Percentiles rank a stretch among this genome's conserved stretches.
Conservation (phyloP, 2,888 invertebrate species). For the Mystacides longicornis region DNA sequence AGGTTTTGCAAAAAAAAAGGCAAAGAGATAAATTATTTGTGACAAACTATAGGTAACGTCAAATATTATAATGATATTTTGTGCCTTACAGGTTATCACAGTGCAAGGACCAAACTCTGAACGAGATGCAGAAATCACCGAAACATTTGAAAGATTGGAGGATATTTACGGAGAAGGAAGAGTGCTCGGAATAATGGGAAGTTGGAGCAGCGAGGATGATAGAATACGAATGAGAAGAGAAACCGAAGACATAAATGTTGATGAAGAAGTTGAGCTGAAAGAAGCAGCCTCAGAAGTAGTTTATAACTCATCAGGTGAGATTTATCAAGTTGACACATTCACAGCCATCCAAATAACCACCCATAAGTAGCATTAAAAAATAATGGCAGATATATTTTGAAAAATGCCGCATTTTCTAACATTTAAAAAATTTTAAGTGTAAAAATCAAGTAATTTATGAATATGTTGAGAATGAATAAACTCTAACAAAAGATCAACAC, state of each 20-base stretch:
- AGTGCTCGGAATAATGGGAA: constrained; percentile 52
- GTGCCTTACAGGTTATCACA: constrained; percentile 42
- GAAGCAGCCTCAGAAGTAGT: constrained; percentile 21
- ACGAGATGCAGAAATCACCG: constrained; percentile 52
- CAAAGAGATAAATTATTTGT: too few species aligned
- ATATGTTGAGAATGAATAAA: too few species aligned
- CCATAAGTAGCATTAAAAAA: too few species aligned
- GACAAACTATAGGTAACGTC: neutral
- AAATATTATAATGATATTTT: neutral
- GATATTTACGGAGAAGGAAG: constrained; percentile 51
- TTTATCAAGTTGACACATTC: too few species aligned
- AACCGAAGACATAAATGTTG: constrained; percentile 20
- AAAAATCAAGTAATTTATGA: too few species aligned
- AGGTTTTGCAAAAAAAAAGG: too few species aligned
- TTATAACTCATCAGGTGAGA: constrained; percentile 20
- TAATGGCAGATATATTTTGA: too few species aligned
- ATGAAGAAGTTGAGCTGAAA: constrained; percentile 29
- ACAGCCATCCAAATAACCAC: too few species aligned
- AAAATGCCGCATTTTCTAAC: too few species aligned
- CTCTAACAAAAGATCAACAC: too few species aligned
- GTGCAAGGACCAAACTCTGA: constrained; percentile 52
- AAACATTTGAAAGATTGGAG: constrained; percentile 49
- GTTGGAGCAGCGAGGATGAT: constrained; percentile 28
- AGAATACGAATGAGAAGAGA: constrained; percentile 26
- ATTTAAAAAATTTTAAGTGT: too few species aligned